Evolutionary conservation across 2,113 vertebrate species (phyloP), one percentile per base, ranked within the genome.

Genomic region (Protomyctophum bolini): DNA sequence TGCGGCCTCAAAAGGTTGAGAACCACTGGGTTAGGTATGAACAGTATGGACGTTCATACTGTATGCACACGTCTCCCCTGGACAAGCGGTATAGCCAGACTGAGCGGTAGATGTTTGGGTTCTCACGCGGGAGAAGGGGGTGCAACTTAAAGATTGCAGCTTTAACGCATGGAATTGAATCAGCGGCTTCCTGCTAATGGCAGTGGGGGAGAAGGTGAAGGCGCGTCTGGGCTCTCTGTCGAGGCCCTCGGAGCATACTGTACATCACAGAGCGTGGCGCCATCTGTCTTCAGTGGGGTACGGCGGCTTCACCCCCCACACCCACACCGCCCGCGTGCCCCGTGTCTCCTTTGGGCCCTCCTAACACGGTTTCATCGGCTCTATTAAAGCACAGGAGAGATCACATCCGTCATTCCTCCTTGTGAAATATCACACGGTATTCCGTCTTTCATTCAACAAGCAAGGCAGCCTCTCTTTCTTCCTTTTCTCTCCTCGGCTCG

Each of bases 331-430:
- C 33, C 33, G 33, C 75, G 59, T 49, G 58, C 63, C 67, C 67
- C 66, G 41, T 9, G 3, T 63, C 66, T 71, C 79, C 68, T 77
- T 49, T 41, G 14, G 58, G 63, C 66, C 65, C 68, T 71, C 78
- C 69, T 81, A 70, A 82, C 73, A 49, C 62, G 71, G 54, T 85
- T 85, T 83, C 58, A 80, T 86, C 77, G 59, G 60, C 72, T 70
- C 70, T 64, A 57, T 81, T 68, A 84, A 85, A 81, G 75, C 11
- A 29, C 68, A 51, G 48, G 15, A 74, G 63, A 81, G 76, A 85
- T 83, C 78, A 72, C 49, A 76, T 82, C 29, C 11, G 9, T 79
- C 63, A 63, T 73, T 70, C 66, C 65, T 68, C 45, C 72, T 70
- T n/a, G 65, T 75, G 71, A 75, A 81, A 75, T 75, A 10, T 57